Evolutionary conservation across 2,113 vertebrate species (phyloP).

Genomic region (Dinomys branickii): DNA sequence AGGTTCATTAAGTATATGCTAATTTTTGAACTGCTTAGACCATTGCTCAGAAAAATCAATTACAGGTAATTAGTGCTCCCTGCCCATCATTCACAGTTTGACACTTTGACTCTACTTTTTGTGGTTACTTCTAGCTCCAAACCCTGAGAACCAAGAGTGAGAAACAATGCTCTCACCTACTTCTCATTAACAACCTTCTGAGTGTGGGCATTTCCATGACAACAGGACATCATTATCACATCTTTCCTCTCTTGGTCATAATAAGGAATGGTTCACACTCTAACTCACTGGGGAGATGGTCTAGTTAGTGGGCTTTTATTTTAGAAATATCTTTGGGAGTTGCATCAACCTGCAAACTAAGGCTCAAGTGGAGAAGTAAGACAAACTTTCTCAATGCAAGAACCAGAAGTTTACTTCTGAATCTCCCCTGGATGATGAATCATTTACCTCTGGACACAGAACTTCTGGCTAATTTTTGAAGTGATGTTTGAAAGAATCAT

Average conservation of each 20-base stretch:
- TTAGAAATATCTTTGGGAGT: not conserved
- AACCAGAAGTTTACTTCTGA: constrained; percentile 13
- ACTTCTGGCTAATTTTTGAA: not conserved
- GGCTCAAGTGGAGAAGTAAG: not conserved
- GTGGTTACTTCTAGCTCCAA: not conserved
- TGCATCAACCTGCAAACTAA: not conserved
- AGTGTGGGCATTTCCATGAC: not conserved
- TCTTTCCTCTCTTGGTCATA: constrained; percentile 10
- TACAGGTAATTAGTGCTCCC: not conserved
- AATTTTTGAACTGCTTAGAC: not conserved
- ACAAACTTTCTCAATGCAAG: constrained; percentile 59
- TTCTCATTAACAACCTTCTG: constrained; percentile 43
- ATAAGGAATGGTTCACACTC: constrained; percentile 43
- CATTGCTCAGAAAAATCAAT: not conserved
- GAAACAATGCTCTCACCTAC: not conserved
- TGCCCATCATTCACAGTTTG: not conserved
- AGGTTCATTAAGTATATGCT: not conserved
- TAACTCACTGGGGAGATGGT: not conserved
- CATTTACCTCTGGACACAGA: not conserved
- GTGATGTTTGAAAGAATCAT: not conserved
- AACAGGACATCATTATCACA: constrained; percentile 44
- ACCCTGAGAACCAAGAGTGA: not conserved
- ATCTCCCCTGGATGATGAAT: not conserved
- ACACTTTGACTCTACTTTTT: not conserved
- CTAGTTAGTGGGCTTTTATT: not conserved